These are phyloP conservation scores for Karalla daura DNA, from an alignment of 2,797 vertebrate species.

Conservation along the genomic window DNA sequence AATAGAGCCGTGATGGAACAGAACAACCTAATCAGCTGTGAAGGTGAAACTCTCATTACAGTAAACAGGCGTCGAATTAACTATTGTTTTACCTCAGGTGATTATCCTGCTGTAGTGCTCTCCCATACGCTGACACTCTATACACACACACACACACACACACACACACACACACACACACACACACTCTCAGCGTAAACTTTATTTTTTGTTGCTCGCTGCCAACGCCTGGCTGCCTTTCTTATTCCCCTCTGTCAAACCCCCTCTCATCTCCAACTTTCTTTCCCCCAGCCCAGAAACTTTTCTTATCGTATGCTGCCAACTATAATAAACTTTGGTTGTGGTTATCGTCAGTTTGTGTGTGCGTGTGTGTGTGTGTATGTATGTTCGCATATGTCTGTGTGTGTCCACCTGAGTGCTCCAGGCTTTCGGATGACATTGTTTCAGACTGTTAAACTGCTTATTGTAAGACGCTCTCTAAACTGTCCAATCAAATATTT, in stretches of 20 bases:
- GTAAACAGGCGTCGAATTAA: background rate
- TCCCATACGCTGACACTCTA: background rate
- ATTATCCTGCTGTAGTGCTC: background rate
- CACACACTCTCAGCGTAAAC: too few relatives aligned
- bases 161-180: too few relatives aligned
- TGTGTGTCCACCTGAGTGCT: background rate
- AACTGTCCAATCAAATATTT: background rate
- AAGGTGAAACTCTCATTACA: constrained; percentile 43
- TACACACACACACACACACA: too few relatives aligned
- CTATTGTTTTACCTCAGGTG: background rate
- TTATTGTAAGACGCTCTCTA: background rate
- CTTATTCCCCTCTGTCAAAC: constrained; percentile 3
- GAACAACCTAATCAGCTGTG: constrained; percentile 45
- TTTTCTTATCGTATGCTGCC: background rate
- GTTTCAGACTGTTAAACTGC: background rate
- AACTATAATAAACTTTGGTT: constrained; percentile 10
- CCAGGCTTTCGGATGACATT: background rate
- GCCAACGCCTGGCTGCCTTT: constrained; percentile 6
- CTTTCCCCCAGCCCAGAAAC: background rate
- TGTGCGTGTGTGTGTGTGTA: too few relatives aligned
- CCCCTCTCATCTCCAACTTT: constrained; percentile 4
- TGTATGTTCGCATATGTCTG: constrained; percentile 8
- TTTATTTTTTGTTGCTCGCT: constrained; percentile 2
- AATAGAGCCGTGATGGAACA: background rate
- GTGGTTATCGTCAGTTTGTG: background rate